phyloP scores from a whole-genome alignment of 2,797 vertebrate genomes.

The Spinus pinus region DNA sequence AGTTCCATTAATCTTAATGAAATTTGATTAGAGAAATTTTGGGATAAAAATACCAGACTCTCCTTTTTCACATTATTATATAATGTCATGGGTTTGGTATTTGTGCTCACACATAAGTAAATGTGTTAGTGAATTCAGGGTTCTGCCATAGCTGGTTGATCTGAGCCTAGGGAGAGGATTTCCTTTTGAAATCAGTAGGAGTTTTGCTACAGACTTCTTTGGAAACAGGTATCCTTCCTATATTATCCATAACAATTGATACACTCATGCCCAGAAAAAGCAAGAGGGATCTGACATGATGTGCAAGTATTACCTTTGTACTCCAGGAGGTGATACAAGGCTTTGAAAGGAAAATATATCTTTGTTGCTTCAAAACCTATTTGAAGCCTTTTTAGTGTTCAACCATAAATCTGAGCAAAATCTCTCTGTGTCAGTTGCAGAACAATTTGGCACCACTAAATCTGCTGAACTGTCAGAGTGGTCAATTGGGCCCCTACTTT shows the following conservation, averaged over 20 bases:
- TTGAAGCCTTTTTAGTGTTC: not conserved
- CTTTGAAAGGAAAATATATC: conserved; percentile 14
- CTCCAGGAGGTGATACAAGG: not conserved
- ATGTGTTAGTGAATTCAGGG: not conserved
- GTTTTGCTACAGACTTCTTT: not conserved
- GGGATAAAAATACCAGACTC: not conserved
- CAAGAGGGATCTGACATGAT: not conserved
- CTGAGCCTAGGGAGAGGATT: not conserved
- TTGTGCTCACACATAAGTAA: not conserved
- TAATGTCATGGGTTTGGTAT: not conserved
- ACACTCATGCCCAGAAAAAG: not conserved
- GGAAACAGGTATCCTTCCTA: not conserved
- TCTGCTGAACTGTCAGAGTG: not conserved
- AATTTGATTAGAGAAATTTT: not conserved
- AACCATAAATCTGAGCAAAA: conserved; percentile 1
- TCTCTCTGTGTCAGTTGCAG: not conserved
- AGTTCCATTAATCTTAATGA: conserved; percentile 1
- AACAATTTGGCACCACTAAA: not conserved
- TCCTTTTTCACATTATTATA: not conserved
- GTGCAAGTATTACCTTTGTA: not conserved
- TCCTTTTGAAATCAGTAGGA: not conserved
- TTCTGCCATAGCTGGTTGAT: not conserved
- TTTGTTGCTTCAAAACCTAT: not conserved
- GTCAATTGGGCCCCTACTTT: not conserved
- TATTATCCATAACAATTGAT: not conserved